Evolutionary conservation across 2,888 invertebrate genomes (phyloP), one percentile per base, ranked within the genome.

Genomic region (Fragum fragum): DNA sequence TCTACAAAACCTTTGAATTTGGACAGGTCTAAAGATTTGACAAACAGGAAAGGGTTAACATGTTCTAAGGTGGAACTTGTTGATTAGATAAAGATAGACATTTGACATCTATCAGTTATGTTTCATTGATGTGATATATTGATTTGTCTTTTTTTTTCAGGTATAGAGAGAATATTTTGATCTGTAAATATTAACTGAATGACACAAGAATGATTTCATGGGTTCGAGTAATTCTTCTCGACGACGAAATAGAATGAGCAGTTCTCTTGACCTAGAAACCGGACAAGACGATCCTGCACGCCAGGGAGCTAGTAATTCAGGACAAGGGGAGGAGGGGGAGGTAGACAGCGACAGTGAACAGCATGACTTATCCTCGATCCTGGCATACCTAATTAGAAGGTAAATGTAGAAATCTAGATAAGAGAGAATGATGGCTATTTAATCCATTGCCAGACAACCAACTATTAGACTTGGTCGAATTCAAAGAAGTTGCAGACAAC

Each of bases 331-430:
- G 53, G 69, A 55, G 26, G 76, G 57, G 21, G 71, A 73, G 18
- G 71, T 39, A 21, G 79, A 78, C 23, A 81, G 84, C 28, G 90
- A 90, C 29, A 85, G 83, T 14, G 90, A 90, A 11, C 78, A 82
- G 28, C 84, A 86, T 39, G 92, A 92, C 77, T 79, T 92, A 61
- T 90, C 90, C 7, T 85, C 89, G 63, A 90, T 92, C 68, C 86
- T 92, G 79, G 91, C 91, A 26, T 90, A 90, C 66, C 83, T 92
- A 9, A 91, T 92, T 61, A 79, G 91, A 75, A 92, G 91, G 92
- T 92, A 87, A 42, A 52, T n/a, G n/a, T n/a, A n/a, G n/a, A n/a
- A n/a, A n/a, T n/a, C n/a, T n/a, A n/a, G n/a, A n/a, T n/a, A n/a
- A n/a, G n/a, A n/a, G n/a, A n/a, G n/a, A n/a, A n/a, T 2, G 14